Conservation (phyloP, 1,140 invertebrate species). For the Bombus terrestris region DNA sequence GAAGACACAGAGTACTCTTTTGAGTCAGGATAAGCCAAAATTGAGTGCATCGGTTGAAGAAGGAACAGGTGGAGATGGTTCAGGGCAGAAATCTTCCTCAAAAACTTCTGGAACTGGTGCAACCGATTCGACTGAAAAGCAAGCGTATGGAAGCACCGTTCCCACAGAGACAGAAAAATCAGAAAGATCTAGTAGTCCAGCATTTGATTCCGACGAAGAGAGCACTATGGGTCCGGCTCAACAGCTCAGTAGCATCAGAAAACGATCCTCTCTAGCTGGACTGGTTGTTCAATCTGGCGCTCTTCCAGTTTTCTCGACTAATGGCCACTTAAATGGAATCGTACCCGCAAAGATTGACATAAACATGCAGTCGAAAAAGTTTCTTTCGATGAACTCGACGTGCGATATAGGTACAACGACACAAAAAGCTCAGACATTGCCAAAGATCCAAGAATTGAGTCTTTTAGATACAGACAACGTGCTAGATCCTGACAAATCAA, state of each 20-base stretch:
- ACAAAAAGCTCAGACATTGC: conserved; percentile 84
- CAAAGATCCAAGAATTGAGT: conserved; percentile 87
- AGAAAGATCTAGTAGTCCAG: conserved; percentile 96
- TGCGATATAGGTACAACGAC: conserved; percentile 69
- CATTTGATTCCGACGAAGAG: conserved; percentile 97
- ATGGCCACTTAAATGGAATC: conserved; percentile 84
- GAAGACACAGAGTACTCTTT: conserved; percentile 88
- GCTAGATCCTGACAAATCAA: conserved; percentile 75
- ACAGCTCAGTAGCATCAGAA: conserved; percentile 77
- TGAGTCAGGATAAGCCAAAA: conserved; percentile 88
- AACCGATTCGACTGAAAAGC: conserved; percentile 49
- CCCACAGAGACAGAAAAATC: conserved; percentile 85
- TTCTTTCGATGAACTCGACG: conserved; percentile 71
- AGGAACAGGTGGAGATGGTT: conserved; percentile 1
- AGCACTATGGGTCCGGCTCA: conserved; percentile 83
- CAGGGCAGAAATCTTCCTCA: conserved; percentile 43
- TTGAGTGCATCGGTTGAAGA: conserved; percentile 42
- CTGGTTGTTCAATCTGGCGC: conserved; percentile 86
- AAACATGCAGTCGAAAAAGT: conserved; percentile 59
- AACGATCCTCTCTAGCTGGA: conserved; percentile 85
- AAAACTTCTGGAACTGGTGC: conserved; percentile 36
- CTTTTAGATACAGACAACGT: conserved; percentile 85
- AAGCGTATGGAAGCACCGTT: conserved; percentile 31
- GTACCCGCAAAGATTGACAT: conserved; percentile 80
- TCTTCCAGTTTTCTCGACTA: conserved; percentile 83